Base-by-base conservation (phyloP, 37 sponge, comb jelly and placozoan genomes). In the Ephydatia muelleri region DNA sequence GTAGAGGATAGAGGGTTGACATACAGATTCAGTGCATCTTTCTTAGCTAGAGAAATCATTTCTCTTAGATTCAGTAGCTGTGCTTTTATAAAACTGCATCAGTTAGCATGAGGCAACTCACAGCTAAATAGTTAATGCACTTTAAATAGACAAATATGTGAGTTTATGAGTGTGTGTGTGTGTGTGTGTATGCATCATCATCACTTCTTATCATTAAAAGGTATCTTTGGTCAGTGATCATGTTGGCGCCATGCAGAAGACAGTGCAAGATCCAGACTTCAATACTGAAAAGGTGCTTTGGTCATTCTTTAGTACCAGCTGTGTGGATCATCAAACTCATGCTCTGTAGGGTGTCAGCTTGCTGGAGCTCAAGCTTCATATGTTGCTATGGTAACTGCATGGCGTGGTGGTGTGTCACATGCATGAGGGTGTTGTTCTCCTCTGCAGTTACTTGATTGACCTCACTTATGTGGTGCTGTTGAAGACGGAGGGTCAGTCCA, bases 351-450 rank as follows among this genome's bases (percentile, higher is more conserved):
- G 93, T 49, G 65, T 92, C 19, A 92, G 89, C 49, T 31, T 91
- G n/a, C 76, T 94, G 69, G 92, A 90, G 23, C 33, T 94, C 25
- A 94, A 94, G 70, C 38, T 64, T 77, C 91, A 94, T 0, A 79
- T 94, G 31, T 27, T 93, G 26, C 76, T 93, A 49, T 87, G 83
- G 93, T 92, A 25, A 31, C 71, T 33, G 12, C 13, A n/a, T 30
- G 72, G 31, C 21, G 16, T 28, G 29, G 8, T 29, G 31, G 29
- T 1, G 6, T 11, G 36, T 16, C 76, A 33, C 47, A 22, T 38
- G 2, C 38, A 13, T 16, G n/a, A n/a, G n/a, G n/a, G n/a, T n/a
- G n/a, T n/a, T n/a, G n/a, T n/a, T n/a, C n/a, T n/a, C n/a, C n/a
- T n/a, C n/a, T n/a, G n/a, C n/a, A n/a, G 90, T 72, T 93, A 89